Evolutionary conservation across 2,113 vertebrate genomes (phyloP), one percentile per base, ranked within the genome.

Genomic region (Entelurus aequoreus): DNA sequence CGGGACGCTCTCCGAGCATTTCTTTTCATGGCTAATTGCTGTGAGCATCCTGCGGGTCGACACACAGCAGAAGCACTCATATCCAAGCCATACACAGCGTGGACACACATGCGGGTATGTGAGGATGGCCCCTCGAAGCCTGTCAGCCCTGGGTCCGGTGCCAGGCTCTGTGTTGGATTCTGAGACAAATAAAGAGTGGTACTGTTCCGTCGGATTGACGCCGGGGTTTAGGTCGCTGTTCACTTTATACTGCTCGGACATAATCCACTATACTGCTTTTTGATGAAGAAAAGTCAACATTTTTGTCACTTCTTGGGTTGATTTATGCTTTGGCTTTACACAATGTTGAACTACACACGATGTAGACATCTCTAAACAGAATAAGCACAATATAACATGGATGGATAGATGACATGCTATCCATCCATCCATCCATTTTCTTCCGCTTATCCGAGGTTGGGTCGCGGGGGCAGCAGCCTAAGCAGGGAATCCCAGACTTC

Each of bases 151-250:
- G 79, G 75, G 82, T 88, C 84, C 79, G 70, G 90, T 93, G 90
- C 92, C 93, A 93, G 90, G 90, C 88, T 91, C 91, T 85, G 82
- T 82, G 77, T 77, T 86, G 78, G 72, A 62, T 74, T 73, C 79
- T 78, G 69, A 53, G 63, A 79, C 76, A 85, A 88, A 89, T 86
- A 91, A 90, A 87, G 85, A 86, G 66, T 46, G 52, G 58, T 78
- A 87, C 86, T 92, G 91, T 92, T 90, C 76, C 40, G 46, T 6
- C 5, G 66, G 78, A 66, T 86, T 80, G 86, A 80, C 72, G 74
- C 86, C 86, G 68, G 35, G 74, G 82, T 84, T 80, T 74, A 51
- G 37, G 77, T 69, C 76, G 79, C 69, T 69, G 90, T 79, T 89
- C 85, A 81, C 78, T 73, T 87, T 80, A 81, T 69, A 55, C 84